Conservation (phyloP, 2,888 invertebrate genomes). For the Scaptodrosophila latifasciaeformis region DNA sequence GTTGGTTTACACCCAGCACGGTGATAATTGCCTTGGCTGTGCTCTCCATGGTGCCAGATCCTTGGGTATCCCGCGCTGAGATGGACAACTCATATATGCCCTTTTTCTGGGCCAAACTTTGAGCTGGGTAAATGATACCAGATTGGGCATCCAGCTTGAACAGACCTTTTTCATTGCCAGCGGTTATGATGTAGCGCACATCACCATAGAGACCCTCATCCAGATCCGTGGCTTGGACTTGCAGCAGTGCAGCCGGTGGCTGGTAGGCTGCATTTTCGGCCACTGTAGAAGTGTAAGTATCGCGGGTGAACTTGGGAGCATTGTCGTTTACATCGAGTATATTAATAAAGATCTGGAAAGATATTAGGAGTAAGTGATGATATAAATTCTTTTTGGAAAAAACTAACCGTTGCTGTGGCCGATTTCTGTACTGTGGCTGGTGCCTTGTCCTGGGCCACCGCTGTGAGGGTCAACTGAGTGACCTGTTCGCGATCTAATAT, state of each 20-base stretch:
- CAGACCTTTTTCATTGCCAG: conserved; percentile 81
- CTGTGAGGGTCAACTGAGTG: conserved; percentile 83
- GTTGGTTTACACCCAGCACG: conserved; percentile 87
- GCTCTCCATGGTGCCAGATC: conserved; percentile 80
- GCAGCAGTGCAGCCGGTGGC: conserved; percentile 88
- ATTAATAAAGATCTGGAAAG: conserved; percentile 81
- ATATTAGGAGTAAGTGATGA: too few species aligned
- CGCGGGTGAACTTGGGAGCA: conserved; percentile 86
- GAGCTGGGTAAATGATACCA: conserved; percentile 88
- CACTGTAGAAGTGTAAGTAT: conserved; percentile 85
- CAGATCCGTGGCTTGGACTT: conserved; percentile 86
- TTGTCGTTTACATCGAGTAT: conserved; percentile 93
- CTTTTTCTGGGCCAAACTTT: conserved; percentile 80
- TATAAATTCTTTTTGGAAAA: conserved; percentile 5
- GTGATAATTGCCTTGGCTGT: conserved; percentile 84
- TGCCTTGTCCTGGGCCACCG: conserved; percentile 88
- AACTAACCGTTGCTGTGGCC: conserved; percentile 83
- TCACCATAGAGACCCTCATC: conserved; percentile 87
- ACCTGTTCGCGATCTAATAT: conserved; percentile 86
- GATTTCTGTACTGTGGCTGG: conserved; percentile 81
- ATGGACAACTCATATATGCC: conserved; percentile 79
- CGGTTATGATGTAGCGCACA: conserved; percentile 83
- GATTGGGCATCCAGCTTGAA: conserved; percentile 85
- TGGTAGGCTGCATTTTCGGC: conserved; percentile 88
- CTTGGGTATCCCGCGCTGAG: conserved; percentile 85